These are phyloP conservation scores for Tyrophagus putrescentiae DNA, from an alignment of 1,140 invertebrate species.

Conservation along the genomic window DNA sequence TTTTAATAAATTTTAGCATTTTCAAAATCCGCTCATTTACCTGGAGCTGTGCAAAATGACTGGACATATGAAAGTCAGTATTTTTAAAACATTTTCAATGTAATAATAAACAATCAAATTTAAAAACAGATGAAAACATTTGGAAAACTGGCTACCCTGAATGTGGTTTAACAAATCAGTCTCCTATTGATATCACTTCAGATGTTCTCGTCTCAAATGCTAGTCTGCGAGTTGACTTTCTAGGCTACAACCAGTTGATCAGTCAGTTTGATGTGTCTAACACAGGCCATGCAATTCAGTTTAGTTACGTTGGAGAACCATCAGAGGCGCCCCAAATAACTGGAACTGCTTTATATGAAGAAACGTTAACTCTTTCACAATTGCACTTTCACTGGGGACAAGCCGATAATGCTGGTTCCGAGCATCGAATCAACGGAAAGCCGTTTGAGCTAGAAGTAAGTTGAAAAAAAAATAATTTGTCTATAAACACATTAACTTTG, in stretches of 20 bases:
- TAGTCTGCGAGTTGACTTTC: background rate
- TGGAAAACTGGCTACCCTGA: slow-evolving; percentile 50
- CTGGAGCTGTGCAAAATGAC: no score
- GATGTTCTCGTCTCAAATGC: background rate
- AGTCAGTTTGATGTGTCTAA: background rate
- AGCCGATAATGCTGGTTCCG: slow-evolving; percentile 61
- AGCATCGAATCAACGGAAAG: slow-evolving; percentile 63
- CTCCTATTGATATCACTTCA: slow-evolving; percentile 53
- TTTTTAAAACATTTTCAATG: background rate
- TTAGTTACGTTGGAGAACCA: background rate
- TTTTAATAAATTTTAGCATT: no score
- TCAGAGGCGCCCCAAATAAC: background rate
- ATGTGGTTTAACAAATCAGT: slow-evolving; percentile 59
- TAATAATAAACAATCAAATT: background rate
- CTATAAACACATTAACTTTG: no score
- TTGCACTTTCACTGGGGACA: slow-evolving; percentile 74
- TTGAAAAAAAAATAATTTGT: no score
- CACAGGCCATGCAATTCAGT: slow-evolving; percentile 20
- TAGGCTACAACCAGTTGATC: background rate
- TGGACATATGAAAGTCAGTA: no score
- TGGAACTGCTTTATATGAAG: background rate
- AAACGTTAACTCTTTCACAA: slow-evolving; percentile 36
- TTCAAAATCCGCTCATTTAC: no score
- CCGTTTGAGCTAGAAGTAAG: slow-evolving; percentile 35
- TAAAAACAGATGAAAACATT: background rate